Conservation (phyloP, 2,113 vertebrate species). For the Helogale parvula region DNA sequence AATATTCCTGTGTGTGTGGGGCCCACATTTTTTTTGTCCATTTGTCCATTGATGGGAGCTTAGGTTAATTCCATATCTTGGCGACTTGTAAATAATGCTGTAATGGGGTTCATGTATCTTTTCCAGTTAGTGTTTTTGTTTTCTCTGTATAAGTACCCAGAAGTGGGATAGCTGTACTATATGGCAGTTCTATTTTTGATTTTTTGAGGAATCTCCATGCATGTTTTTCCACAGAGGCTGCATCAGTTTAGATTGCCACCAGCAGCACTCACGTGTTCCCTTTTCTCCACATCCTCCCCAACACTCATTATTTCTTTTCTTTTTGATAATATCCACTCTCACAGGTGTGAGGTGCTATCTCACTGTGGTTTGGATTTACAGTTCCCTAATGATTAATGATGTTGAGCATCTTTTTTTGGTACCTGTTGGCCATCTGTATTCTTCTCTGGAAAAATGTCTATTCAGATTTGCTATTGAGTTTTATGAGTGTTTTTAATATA, state of each 20-base stretch:
- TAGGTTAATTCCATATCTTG: neutral
- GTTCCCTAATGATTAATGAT: neutral
- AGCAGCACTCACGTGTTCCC: neutral
- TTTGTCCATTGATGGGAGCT: neutral
- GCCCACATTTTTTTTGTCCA: neutral
- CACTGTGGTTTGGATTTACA: neutral
- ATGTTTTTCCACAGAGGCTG: neutral
- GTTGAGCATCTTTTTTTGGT: neutral
- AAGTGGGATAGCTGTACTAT: too few species aligned
- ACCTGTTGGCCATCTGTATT: neutral
- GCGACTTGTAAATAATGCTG: neutral
- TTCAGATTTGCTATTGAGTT: neutral
- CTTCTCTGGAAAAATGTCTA: neutral
- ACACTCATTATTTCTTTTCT: neutral
- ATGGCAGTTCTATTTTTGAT: neutral
- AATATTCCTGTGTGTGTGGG: neutral
- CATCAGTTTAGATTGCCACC: neutral
- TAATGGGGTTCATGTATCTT: neutral
- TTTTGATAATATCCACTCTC: neutral
- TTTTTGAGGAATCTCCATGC: neutral
- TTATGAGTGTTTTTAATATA: neutral
- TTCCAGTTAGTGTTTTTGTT: neutral
- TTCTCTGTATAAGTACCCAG: neutral
- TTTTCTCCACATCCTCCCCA: neutral
- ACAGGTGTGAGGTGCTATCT: neutral